Evolutionary conservation across 30 jellyfish, hydroid and myxozoan species (phyloP).

Genomic region (Pelagia noctiluca): DNA sequence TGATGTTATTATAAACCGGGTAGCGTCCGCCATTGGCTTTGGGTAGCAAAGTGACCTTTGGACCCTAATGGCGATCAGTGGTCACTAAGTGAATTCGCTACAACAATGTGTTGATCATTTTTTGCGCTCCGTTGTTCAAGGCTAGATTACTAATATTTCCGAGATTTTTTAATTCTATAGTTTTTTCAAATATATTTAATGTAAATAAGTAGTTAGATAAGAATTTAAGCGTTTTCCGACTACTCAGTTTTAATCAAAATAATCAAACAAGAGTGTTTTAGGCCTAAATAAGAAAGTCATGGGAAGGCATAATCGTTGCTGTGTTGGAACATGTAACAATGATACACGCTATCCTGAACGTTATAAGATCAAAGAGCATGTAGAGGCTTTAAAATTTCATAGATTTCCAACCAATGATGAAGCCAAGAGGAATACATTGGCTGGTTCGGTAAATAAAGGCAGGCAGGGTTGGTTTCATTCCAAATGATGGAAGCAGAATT

Average conservation of each 20-base stretch:
- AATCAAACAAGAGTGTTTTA: not conserved
- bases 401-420: slow-evolving; percentile 1
- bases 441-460: not conserved
- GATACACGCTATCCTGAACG: slow-evolving; percentile 5
- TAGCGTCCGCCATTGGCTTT: not conserved
- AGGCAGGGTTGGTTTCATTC: slow-evolving; percentile 8
- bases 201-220: not conserved
- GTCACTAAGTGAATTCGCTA: not conserved
- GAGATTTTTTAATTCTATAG: too few relatives aligned
- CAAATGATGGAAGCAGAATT: not conserved
- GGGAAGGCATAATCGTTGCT: slow-evolving; percentile 1
- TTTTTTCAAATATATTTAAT: too few relatives aligned
- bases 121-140: too few relatives aligned
- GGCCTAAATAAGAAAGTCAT: not conserved
- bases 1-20: too few relatives aligned
- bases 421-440: not conserved
- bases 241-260: not conserved
- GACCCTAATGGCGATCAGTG: too few relatives aligned
- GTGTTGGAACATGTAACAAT: slow-evolving; percentile 1
- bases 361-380: not conserved
- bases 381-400: not conserved
- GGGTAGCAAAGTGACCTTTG: not conserved
- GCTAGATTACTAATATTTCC: too few relatives aligned
- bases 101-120: not conserved
- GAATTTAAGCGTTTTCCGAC: not conserved